phyloP scores from a whole-genome alignment of 1,140 invertebrate genomes.

The Plodia interpunctella region DNA sequence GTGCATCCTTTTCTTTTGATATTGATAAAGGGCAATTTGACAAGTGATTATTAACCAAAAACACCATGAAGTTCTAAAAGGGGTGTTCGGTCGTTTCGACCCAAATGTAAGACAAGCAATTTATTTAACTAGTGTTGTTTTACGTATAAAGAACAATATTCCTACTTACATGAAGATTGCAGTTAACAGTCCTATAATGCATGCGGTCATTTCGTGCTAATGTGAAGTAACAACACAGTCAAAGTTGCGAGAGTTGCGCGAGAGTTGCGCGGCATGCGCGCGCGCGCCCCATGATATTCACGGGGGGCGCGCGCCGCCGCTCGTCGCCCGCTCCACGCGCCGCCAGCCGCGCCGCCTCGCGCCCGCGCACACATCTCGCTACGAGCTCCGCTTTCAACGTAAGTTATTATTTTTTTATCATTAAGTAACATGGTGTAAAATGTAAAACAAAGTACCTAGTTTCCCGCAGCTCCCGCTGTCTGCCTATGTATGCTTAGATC shows the following conservation, averaged over 20 bases:
- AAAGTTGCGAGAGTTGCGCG: slow-evolving; percentile 19
- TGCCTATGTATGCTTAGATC: no score
- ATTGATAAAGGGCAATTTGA: no score
- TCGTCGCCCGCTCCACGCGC: slow-evolving; percentile 43
- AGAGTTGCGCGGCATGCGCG: slow-evolving; percentile 30
- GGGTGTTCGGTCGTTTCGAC: no score
- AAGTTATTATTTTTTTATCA: slow-evolving; percentile 25
- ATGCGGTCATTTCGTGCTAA: background rate
- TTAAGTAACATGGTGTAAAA: no score
- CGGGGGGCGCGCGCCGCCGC: slow-evolving; percentile 61
- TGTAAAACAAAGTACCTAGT: no score
- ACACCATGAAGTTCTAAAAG: no score
- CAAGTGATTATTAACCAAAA: no score
- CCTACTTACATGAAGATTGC: background rate
- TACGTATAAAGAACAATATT: no score
- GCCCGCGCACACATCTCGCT: slow-evolving; percentile 45
- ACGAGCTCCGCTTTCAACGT: slow-evolving; percentile 46
- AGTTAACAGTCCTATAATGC: background rate
- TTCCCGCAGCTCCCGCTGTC: no score
- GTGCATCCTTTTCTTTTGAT: no score
- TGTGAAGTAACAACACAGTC: slow-evolving; percentile 6
- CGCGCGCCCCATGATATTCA: slow-evolving; percentile 55
- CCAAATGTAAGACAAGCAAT: no score
- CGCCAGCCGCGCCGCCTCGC: slow-evolving; percentile 39
- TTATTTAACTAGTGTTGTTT: no score